These are phyloP conservation scores for Trichoplusia ni DNA, from an alignment of 1,140 invertebrate genomes.

Conservation along the genomic window DNA sequence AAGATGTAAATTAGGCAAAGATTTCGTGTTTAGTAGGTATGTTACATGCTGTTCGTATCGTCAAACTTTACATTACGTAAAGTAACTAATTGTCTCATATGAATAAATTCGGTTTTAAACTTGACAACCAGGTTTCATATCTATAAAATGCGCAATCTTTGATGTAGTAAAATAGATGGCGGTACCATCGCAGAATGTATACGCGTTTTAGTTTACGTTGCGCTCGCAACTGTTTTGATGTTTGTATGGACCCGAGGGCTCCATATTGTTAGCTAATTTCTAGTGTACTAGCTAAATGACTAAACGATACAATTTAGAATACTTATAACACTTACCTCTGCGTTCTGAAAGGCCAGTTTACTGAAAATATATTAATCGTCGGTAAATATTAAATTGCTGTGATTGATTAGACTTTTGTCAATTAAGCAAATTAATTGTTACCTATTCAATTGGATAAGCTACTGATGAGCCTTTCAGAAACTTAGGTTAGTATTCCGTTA, in stretches of 20 bases:
- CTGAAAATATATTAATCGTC: too few species aligned
- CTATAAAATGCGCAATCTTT: neutral
- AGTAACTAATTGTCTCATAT: too few species aligned
- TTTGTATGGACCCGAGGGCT: conserved; percentile 4
- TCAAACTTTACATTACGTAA: too few species aligned
- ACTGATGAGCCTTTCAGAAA: too few species aligned
- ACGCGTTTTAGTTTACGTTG: conserved; percentile 1
- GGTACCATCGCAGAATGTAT: neutral
- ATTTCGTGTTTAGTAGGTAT: neutral
- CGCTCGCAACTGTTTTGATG: conserved; percentile 5
- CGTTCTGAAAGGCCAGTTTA: too few species aligned
- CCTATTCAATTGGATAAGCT: too few species aligned
- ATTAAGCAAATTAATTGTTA: too few species aligned
- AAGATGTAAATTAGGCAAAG: neutral
- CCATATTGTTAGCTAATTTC: conserved; percentile 29
- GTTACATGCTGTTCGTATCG: too few species aligned
- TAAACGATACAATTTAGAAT: conserved; percentile 8
- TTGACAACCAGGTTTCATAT: neutral
- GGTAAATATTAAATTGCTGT: too few species aligned
- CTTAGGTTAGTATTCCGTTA: conserved; percentile 19
- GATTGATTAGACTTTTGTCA: too few species aligned
- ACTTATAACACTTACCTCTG: too few species aligned
- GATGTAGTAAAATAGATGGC: neutral
- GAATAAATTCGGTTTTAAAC: neutral
- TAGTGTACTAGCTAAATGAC: conserved; percentile 22